phyloP scores from a whole-genome alignment of 2,113 vertebrate species.

The Struthio camelus region DNA sequence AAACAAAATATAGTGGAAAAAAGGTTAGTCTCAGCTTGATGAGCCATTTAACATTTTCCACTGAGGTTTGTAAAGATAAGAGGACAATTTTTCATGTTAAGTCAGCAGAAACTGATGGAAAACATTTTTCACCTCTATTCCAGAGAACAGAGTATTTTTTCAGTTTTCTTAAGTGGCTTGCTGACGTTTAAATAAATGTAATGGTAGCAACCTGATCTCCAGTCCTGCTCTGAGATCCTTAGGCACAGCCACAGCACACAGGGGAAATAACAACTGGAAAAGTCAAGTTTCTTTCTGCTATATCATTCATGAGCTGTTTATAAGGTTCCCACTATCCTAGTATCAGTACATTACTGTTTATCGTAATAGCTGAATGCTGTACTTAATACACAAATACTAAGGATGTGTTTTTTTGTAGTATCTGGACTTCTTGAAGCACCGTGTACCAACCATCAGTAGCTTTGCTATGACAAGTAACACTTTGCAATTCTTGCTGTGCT shows the following conservation, averaged over 20 bases:
- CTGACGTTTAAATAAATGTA: neutral
- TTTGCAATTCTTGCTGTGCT: neutral
- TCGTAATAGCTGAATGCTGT: neutral
- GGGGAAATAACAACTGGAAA: neutral
- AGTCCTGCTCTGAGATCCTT: neutral
- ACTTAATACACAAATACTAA: neutral
- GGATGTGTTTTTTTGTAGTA: neutral
- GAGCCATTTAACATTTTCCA: neutral
- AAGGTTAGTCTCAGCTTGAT: neutral
- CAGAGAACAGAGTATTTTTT: neutral
- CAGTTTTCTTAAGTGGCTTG: neutral
- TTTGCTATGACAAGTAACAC: fast-evolving
- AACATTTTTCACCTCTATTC: neutral
- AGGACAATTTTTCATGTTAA: neutral
- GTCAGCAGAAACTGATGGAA: neutral
- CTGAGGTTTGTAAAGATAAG: neutral
- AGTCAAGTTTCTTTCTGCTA: neutral
- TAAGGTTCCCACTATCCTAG: neutral
- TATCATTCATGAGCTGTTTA: neutral
- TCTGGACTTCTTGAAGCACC: neutral
- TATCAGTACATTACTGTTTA: neutral
- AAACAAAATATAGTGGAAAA: neutral
- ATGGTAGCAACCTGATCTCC: neutral
- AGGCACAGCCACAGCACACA: neutral
- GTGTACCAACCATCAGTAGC: fast-evolving